phyloP scores from a whole-genome alignment of 2,113 vertebrate species.

The Octodon degus region DNA sequence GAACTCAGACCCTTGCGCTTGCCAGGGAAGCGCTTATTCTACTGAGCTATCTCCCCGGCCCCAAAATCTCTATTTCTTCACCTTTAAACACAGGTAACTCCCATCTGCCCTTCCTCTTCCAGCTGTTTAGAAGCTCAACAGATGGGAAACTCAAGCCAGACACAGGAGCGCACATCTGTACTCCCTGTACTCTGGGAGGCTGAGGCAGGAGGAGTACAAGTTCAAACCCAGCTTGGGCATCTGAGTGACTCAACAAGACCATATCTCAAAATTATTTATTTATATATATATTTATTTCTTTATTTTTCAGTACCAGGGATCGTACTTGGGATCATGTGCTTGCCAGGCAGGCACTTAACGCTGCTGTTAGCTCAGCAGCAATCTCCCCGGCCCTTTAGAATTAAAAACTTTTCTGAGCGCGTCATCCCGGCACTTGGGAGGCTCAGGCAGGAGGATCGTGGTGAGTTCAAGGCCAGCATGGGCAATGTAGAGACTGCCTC shows the following conservation, averaged over 20 bases:
- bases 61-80: slow-evolving; percentile 11
- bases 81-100: background rate
- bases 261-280: background rate
- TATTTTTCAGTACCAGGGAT: too few species aligned
- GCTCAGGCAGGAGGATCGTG: background rate
- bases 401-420: background rate
- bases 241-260: background rate
- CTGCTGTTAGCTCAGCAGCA: too few species aligned
- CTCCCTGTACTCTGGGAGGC: background rate
- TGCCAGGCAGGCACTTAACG: too few species aligned
- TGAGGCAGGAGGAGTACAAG: background rate
- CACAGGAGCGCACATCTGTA: background rate
- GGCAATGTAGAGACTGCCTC: background rate
- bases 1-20: too few species aligned
- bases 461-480: background rate
- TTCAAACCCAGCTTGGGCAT: background rate
- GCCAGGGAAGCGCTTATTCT: too few species aligned
- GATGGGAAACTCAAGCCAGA: background rate
- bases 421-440: background rate
- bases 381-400: background rate
- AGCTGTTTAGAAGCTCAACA: background rate
- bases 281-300: too few species aligned
- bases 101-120: background rate
- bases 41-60: too few species aligned
- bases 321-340: too few species aligned